Evolutionary conservation across 2,888 invertebrate species (phyloP).

Genomic region (Cynaeus angustus): DNA sequence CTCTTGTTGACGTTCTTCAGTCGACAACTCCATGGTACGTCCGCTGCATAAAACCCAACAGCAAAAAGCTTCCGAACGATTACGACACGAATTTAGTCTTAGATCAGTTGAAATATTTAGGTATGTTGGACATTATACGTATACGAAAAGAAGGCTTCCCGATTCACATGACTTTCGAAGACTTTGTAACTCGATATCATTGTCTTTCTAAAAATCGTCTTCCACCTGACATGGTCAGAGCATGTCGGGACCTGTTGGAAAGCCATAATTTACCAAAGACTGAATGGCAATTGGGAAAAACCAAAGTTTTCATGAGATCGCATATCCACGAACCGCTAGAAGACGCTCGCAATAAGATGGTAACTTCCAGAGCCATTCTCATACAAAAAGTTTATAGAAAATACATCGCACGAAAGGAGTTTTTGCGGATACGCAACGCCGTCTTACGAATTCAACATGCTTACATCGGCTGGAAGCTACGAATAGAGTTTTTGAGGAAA

Average conservation of each 20-base stretch:
- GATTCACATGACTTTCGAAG: conserved; percentile 85
- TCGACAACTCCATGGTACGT: conserved; percentile 95
- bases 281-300: conserved; percentile 93
- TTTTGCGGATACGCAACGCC: conserved; percentile 78
- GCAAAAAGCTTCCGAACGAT: conserved; percentile 85
- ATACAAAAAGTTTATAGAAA: conserved; percentile 86
- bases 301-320: conserved; percentile 88
- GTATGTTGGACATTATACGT: conserved; percentile 94
- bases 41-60: conserved; percentile 94
- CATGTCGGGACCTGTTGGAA: conserved; percentile 74
- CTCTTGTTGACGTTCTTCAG: conserved; percentile 91
- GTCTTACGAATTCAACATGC: conserved; percentile 87
- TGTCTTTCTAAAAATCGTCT: conserved; percentile 77
- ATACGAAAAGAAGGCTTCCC: conserved; percentile 94
- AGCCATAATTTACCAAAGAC: conserved; percentile 80
- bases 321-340: conserved; percentile 90
- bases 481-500: conserved; percentile 86
- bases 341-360: conserved; percentile 81
- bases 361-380: conserved; percentile 80
- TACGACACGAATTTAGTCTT: conserved; percentile 87
- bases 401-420: conserved; percentile 79
- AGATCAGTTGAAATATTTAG: conserved; percentile 91
- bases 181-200: conserved; percentile 85
- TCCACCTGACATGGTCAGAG: conserved; percentile 71
- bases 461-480: conserved; percentile 88